These are phyloP conservation scores for Megathymus violae DNA, from an alignment of 1,140 invertebrate genomes.

Conservation along the genomic window DNA sequence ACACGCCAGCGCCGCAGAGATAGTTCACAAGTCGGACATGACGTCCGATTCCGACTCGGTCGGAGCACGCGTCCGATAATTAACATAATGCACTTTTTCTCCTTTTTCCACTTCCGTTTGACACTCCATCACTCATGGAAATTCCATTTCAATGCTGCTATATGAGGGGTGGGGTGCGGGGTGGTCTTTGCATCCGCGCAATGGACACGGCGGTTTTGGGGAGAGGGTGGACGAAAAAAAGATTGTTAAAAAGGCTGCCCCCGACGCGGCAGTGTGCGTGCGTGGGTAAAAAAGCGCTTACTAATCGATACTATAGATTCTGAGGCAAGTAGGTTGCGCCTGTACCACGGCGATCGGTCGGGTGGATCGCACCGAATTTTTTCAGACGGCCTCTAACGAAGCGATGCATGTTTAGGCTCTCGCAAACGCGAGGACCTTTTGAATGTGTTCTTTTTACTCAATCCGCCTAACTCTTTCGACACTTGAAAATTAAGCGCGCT, in stretches of 20 bases:
- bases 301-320: slow-evolving; percentile 83
- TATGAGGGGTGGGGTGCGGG: slow-evolving; percentile 70
- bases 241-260: slow-evolving; percentile 82
- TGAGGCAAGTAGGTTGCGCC: slow-evolving; percentile 79
- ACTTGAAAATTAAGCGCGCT: slow-evolving; percentile 75
- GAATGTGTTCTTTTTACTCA: slow-evolving; percentile 64
- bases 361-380: slow-evolving; percentile 61
- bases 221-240: slow-evolving; percentile 79
- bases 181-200: slow-evolving; percentile 81
- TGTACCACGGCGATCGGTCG: slow-evolving; percentile 66
- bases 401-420: slow-evolving; percentile 76
- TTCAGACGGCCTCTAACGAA: slow-evolving; percentile 71
- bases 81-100: slow-evolving; percentile 83
- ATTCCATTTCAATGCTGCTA: slow-evolving; percentile 82
- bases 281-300: slow-evolving; percentile 78
- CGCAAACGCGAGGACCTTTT: slow-evolving; percentile 71
- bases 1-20: too few species aligned
- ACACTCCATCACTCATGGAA: slow-evolving; percentile 84
- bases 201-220: slow-evolving; percentile 80
- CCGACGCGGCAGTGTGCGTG: slow-evolving; percentile 74
- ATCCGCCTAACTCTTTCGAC: slow-evolving; percentile 61
- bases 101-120: slow-evolving; percentile 82
- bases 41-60: slow-evolving; percentile 79
- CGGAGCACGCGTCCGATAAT: slow-evolving; percentile 76
- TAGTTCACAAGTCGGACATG: slow-evolving; percentile 50